Percentiles rank a stretch among this genome's conserved stretches.
Conservation (phyloP, 2,797 vertebrate species). For the Alauda arvensis region DNA sequence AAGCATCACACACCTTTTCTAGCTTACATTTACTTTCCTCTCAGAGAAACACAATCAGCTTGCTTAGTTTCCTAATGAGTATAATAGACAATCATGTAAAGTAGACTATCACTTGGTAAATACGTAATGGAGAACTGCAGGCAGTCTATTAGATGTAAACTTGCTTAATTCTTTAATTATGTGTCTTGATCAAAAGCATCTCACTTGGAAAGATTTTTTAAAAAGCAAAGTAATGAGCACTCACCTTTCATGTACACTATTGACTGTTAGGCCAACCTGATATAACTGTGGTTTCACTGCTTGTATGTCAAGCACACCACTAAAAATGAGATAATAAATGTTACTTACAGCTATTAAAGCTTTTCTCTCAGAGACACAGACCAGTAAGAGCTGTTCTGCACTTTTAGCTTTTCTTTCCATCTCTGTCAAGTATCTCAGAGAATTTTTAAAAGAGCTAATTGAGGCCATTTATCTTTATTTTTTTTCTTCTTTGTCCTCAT, state of each 20-base stretch:
- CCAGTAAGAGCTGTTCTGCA: constrained; percentile 1
- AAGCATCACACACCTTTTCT: constrained; percentile 74
- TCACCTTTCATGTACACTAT: constrained; percentile 19
- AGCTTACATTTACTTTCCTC: constrained; percentile 65
- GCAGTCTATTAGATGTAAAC: constrained; percentile 62
- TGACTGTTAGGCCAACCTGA: constrained; percentile 17
- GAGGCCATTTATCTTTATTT: constrained; percentile 3
- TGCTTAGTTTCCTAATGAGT: constrained; percentile 76
- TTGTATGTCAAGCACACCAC: background rate
- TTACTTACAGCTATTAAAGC: constrained; percentile 26
- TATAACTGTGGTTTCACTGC: constrained; percentile 1
- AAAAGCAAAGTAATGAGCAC: constrained; percentile 10
- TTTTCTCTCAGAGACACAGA: background rate
- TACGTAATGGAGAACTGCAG: constrained; percentile 47
- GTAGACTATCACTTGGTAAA: constrained; percentile 44
- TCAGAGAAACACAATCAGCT: constrained; percentile 77
- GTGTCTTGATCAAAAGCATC: constrained; percentile 59
- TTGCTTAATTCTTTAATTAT: constrained; percentile 66
- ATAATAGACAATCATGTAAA: constrained; percentile 79
- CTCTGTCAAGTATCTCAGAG: constrained; percentile 21
- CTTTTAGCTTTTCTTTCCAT: constrained; percentile 26
- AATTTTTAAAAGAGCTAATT: constrained; percentile 51
- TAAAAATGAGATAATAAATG: constrained; percentile 40
- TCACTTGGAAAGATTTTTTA: constrained; percentile 48
- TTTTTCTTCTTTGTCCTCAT: background rate